Evolutionary conservation across 2,888 invertebrate genomes (phyloP), one percentile per base, ranked within the genome.

Genomic region (Pimpla rufipes): DNA sequence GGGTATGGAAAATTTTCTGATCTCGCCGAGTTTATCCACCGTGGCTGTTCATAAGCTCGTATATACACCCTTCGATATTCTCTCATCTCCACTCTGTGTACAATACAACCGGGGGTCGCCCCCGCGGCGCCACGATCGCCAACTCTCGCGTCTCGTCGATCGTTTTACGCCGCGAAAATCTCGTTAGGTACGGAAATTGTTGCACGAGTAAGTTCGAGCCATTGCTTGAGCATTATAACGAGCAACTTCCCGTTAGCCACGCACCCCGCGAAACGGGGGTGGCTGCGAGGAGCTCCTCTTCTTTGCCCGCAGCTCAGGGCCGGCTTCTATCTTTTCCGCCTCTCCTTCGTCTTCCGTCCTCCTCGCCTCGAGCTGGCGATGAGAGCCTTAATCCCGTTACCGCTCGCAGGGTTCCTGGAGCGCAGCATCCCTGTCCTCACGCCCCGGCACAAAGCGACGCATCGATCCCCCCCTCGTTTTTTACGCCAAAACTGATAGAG

Each of bases 131-230:
- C n/a, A 55, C 64, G 68, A 74, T 74, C 78, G 68, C 29, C 16
- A 47, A 47, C 66, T 67, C 42, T 42, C 47, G 16, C 57, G 50
- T 62, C 70, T 75, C 79, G 70, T 83, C 79, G 79, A 75, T 83
- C 79, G 79, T 79, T 85, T 82, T 80, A 80, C 77, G 76, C 78
- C 68, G 68, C 79, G 79, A 80, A 85, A 85, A 85, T 85, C 83
- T 85, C 79, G 79, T 85, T 85, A 82, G 76, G 70, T 77, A 82
- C 57, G 74, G 82, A 85, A 82, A 85, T 85, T 83, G 79, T 83
- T 85, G 76, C 35, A 59, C 57, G 79, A 80, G 77, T 77, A 82
- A 85, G 82, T 84, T 84, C 79, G 73, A 79, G 77, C 76, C 76
- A 84, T 81, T 79, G 74, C 76, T 76, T 59, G 66, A 76, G 76